phyloP scores from a whole-genome alignment of 2,888 invertebrate species.

The Esperia sulphurella region DNA sequence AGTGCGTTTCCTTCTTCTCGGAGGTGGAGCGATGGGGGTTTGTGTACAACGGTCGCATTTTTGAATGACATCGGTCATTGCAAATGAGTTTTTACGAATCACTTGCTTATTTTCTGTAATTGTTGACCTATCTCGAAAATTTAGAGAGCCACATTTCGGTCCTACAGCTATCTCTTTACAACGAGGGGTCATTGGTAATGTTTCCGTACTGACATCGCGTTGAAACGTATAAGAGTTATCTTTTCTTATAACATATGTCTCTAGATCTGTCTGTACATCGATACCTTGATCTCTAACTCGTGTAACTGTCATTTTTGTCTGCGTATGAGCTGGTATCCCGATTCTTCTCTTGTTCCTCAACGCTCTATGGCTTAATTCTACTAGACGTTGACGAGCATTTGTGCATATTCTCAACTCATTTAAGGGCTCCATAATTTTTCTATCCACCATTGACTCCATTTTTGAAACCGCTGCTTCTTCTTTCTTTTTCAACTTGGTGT shows the following conservation, averaged over 20 bases:
- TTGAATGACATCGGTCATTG: conserved; percentile 54
- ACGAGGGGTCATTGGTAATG: conserved; percentile 62
- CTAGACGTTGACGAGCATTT: conserved; percentile 77
- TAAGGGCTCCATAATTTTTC: conserved; percentile 62
- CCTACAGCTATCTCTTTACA: conserved; percentile 70
- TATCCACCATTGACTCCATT: conserved; percentile 61
- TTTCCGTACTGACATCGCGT: conserved; percentile 61
- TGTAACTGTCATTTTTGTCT: conserved; percentile 72
- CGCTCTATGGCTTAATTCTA: conserved; percentile 80
- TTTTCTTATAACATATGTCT: conserved; percentile 51
- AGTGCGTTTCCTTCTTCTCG: conserved; percentile 49
- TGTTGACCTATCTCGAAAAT: conserved; percentile 47
- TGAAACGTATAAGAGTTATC: conserved; percentile 40
- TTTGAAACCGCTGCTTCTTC: conserved; percentile 63
- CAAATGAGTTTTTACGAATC: conserved; percentile 49
- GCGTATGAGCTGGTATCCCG: conserved; percentile 77
- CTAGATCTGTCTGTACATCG: conserved; percentile 76
- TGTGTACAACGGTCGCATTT: conserved; percentile 52
- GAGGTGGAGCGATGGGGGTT: conserved; percentile 50
- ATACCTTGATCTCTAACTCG: conserved; percentile 79
- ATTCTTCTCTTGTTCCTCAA: conserved; percentile 71
- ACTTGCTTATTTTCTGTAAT: conserved; percentile 48
- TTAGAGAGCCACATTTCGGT: conserved; percentile 48
- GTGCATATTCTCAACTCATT: conserved; percentile 78
- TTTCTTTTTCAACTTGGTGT: conserved; percentile 78